Evolutionary conservation across 92 coral and sea anemone genomes (phyloP), one percentile per base, ranked within the genome.

Genomic region (Porites cylindrica): DNA sequence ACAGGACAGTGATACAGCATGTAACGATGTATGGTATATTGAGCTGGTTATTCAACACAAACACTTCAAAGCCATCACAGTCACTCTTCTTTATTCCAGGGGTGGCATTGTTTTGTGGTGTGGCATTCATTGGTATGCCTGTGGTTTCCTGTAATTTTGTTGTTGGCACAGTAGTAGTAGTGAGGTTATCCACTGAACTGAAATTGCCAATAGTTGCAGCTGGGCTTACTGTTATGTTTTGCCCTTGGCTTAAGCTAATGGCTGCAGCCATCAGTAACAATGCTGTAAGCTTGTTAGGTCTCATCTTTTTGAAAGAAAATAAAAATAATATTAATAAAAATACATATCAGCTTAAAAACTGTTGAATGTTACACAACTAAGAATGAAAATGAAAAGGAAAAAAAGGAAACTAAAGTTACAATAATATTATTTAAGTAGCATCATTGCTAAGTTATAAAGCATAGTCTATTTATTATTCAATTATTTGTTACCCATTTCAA

Each of bases 1-100:
- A 87, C 13, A 90, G 81, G 60, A 88, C 80, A 12, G 86, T 80
- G 24, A 92, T 59, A 82, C 95, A 85, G 83, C 93, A 85, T 8
- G 91, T 89, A 7, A 89, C 82, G 18, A 93, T 92, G 80, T 92
- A 89, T 2, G 95, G 93, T 83, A 92, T 92, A 53, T 90, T 86
- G n/a, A 92, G 77, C 59, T 88, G 76, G 89, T 89, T 89, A 62
- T 90, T 92, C 51, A 78, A 32, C 13, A 91, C 86, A 86, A 80
- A 92, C 60, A 92, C 91, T 51, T 92, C 86, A 66, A 92, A 92
- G 19, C 66, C 88, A 16, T 84, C 54, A 20, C 95, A 92, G 56
- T 70, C 62, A 6, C 80, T 80, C 63, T 47, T 83, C 80, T 72
- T 83, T 47, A 83, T 63, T 23, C 80, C 87, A 11, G 87, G 87